A percentile compares a stretch with the other conserved stretches of the same genome.
These are phyloP conservation scores for Hirudinaria manillensis DNA, from an alignment of 2,888 invertebrate genomes.

Conservation along the genomic window DNA sequence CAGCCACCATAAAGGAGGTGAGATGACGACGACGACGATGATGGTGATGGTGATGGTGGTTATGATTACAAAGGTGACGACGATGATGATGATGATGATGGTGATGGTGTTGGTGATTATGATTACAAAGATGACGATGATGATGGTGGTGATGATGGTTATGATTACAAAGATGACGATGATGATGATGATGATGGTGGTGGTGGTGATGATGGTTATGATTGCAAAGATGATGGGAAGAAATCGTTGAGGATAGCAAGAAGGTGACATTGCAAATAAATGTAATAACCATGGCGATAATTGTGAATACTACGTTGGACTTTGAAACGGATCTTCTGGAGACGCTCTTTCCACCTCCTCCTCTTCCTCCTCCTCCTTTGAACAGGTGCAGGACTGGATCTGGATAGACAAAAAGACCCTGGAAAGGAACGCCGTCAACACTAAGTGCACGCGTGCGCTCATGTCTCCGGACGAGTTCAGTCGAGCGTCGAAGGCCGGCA, in stretches of 20 bases:
- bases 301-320: too few relatives aligned
- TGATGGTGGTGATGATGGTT: not conserved
- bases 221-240: not conserved
- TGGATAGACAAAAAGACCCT: constrained; percentile 81
- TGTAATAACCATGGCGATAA: too few relatives aligned
- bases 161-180: not conserved
- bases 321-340: too few relatives aligned
- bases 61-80: not conserved
- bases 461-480: constrained; percentile 55
- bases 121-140: not conserved
- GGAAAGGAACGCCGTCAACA: constrained; percentile 55
- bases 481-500: constrained; percentile 44
- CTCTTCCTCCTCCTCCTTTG: constrained; percentile 31
- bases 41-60: not conserved
- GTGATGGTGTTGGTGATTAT: not conserved
- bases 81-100: not conserved
- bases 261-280: too few relatives aligned
- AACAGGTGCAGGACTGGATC: constrained; percentile 59
- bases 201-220: not conserved
- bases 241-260: too few relatives aligned
- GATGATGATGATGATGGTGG: not conserved
- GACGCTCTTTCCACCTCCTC: too few relatives aligned
- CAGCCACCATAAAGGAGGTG: constrained; percentile 12
- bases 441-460: constrained; percentile 50
- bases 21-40: not conserved